Conservation (phyloP, 2,797 vertebrate species). For the Acanthis flammea region DNA sequence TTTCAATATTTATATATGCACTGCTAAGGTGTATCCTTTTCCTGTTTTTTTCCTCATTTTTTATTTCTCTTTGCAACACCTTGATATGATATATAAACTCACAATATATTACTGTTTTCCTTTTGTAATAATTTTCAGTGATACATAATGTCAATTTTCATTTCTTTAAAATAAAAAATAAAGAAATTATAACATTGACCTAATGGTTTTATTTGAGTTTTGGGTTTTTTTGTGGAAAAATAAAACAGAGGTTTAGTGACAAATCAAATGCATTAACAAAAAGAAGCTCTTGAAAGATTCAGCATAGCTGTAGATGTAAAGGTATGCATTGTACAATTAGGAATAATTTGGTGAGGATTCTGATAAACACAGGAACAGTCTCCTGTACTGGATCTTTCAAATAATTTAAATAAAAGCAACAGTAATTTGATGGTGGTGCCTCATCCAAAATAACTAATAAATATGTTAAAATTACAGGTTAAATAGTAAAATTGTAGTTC, state of each 20-base stretch:
- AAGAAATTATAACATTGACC: neutral
- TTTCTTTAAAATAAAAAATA: neutral
- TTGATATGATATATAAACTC: neutral
- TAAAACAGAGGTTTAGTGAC: neutral
- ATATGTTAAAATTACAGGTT: neutral
- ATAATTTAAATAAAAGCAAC: neutral
- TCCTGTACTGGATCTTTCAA: neutral
- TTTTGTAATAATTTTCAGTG: neutral
- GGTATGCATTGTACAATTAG: neutral
- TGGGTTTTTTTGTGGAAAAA: neutral
- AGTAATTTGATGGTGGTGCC: neutral
- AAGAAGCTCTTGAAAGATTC: neutral
- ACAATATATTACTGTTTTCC: neutral
- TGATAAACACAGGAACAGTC: neutral
- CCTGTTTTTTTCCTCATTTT: neutral
- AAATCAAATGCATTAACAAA: neutral
- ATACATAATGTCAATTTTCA: neutral
- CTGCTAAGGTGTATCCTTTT: neutral
- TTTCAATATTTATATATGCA: neutral
- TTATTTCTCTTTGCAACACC: neutral
- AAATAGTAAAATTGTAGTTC: neutral
- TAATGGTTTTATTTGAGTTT: neutral
- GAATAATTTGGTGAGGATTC: neutral
- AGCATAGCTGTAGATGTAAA: neutral
- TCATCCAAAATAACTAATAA: neutral